Conservation (phyloP, 1,140 invertebrate species). For the Plutomurus gul region DNA sequence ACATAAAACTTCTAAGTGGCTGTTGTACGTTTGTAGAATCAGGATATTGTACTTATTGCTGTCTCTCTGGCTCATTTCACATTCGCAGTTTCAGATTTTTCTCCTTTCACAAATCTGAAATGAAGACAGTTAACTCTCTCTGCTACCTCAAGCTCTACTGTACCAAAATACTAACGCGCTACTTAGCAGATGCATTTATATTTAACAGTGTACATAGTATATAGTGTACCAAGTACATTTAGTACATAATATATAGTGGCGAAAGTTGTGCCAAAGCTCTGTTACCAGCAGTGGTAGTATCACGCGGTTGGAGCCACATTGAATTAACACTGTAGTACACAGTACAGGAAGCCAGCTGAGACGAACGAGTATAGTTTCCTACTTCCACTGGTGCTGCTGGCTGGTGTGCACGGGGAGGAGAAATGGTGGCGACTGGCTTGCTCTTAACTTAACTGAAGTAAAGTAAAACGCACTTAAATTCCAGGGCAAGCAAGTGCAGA, state of each 20-base stretch:
- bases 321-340: no score
- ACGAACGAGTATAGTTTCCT: background rate
- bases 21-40: background rate
- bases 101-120: background rate
- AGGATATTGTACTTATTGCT: background rate
- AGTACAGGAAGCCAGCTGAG: background rate
- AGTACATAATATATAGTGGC: no score
- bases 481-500: slow-evolving; percentile 32
- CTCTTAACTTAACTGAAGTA: slow-evolving; percentile 3
- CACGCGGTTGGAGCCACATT: no score
- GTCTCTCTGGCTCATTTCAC: background rate
- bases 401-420: no score
- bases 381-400: background rate
- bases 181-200: no score
- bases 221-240: no score
- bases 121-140: background rate
- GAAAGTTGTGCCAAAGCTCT: no score
- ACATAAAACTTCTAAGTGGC: no score
- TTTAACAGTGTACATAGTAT: no score
- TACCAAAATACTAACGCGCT: no score
- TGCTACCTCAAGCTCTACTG: background rate
- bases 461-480: slow-evolving; percentile 33
- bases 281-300: no score
- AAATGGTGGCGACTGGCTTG: background rate
- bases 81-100: background rate